phyloP scores from a whole-genome alignment of 2,888 invertebrate genomes.

The Drosophila meridiana region DNA sequence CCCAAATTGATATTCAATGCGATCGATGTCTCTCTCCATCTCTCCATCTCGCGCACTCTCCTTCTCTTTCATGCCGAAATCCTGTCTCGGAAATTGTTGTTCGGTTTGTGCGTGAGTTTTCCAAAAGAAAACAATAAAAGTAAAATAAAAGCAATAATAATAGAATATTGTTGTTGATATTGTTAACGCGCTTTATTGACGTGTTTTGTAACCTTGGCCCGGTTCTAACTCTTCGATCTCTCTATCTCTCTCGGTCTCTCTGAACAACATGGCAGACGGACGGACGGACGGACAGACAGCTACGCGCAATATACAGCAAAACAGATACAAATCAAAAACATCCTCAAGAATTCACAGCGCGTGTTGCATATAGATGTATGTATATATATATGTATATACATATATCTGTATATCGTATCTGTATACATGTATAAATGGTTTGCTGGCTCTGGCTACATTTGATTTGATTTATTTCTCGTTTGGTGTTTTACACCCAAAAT shows the following conservation, averaged over 20 bases:
- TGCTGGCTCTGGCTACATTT: conserved; percentile 71
- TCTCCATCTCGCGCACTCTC: not conserved
- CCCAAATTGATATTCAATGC: conserved; percentile 42
- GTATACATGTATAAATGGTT: conserved; percentile 55
- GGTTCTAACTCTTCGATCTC: conserved; percentile 71
- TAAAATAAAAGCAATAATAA: conserved; percentile 42
- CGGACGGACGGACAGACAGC: conserved; percentile 37
- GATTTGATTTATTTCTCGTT: conserved; percentile 79
- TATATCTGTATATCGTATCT: conserved; percentile 10
- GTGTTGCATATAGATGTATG: conserved; percentile 43
- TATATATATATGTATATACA: conserved; percentile 8
- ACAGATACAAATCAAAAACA: conserved; percentile 71
- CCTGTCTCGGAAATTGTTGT: conserved; percentile 57
- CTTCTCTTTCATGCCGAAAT: conserved; percentile 10
- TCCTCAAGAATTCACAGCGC: conserved; percentile 76
- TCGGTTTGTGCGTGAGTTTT: conserved; percentile 60
- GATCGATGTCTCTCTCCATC: not conserved
- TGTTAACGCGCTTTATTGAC: conserved; percentile 80
- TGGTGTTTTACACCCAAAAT: conserved; percentile 79
- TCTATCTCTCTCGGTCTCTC: not conserved
- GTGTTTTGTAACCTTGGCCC: conserved; percentile 84
- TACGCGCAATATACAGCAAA: conserved; percentile 33
- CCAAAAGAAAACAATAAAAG: conserved; percentile 29
- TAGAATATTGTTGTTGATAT: conserved; percentile 27
- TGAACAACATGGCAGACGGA: conserved; percentile 38